Conservation (phyloP, 2,797 vertebrate genomes). For the Euphonia xanthogaster region DNA sequence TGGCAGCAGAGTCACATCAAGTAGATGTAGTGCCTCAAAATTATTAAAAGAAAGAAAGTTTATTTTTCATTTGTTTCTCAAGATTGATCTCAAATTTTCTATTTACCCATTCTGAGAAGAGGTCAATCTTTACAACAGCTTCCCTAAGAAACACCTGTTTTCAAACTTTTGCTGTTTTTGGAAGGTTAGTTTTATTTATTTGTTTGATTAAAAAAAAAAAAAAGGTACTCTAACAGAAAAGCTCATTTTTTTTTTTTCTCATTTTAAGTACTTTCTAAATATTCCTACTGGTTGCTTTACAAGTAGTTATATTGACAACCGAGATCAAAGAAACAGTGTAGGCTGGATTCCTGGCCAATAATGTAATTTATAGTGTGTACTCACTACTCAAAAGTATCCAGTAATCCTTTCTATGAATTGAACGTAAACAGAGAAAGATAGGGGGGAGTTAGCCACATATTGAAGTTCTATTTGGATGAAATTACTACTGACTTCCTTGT, state of each 20-base stretch:
- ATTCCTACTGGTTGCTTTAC: not conserved
- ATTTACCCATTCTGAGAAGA: not conserved
- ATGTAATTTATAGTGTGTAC: not conserved
- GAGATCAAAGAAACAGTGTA: not conserved
- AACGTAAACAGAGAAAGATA: not conserved
- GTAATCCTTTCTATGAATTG: not conserved
- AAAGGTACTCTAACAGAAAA: not conserved
- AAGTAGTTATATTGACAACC: not conserved
- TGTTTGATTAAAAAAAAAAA: not conserved
- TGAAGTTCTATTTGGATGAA: not conserved
- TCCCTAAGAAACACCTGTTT: not conserved
- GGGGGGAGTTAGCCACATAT: rapidly evolving
- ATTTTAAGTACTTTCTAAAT: not conserved
- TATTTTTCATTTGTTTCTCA: not conserved
- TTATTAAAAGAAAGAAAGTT: rapidly evolving
- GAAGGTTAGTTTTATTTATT: not conserved
- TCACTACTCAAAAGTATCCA: not conserved
- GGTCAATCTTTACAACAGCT: not conserved
- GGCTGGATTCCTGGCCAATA: not conserved
- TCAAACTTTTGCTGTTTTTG: rapidly evolving
- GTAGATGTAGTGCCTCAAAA: not conserved
- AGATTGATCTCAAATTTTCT: not conserved
- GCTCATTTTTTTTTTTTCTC: rapidly evolving
- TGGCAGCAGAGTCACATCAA: not conserved
- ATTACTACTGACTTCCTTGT: not conserved